Conservation (phyloP, 2,113 vertebrate species). For the Mandrillus leucophaeus region DNA sequence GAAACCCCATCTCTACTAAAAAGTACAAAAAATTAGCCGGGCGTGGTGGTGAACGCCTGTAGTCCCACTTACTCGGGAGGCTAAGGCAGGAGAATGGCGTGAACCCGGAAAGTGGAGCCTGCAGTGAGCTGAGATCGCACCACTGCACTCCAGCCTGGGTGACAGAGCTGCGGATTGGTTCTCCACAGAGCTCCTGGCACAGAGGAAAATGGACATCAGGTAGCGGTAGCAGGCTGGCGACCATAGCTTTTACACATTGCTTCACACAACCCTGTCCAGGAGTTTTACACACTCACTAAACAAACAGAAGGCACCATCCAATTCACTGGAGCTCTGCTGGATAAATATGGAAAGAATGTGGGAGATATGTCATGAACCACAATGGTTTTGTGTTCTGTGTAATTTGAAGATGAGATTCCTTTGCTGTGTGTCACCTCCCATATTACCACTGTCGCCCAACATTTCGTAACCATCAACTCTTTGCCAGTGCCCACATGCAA, state of each 20-base stretch:
- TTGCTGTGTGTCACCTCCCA: conserved; percentile 84
- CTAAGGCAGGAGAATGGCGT: too few species aligned
- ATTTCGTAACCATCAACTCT: conserved; percentile 79
- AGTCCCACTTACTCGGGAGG: too few species aligned
- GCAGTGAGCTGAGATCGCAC: too few species aligned
- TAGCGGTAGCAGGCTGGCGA: background rate
- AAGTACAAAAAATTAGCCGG: too few species aligned
- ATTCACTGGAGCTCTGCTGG: conserved; percentile 79
- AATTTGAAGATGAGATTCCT: conserved; percentile 84
- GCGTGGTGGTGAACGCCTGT: too few species aligned
- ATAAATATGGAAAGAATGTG: conserved; percentile 85
- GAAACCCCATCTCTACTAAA: too few species aligned
- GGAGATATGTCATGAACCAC: conserved; percentile 80
- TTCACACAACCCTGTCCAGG: conserved; percentile 56
- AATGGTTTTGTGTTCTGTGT: conserved; percentile 77
- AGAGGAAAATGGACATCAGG: conserved; percentile 26
- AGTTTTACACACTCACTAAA: conserved; percentile 78
- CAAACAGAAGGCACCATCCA: conserved; percentile 72
- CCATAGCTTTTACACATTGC: conserved; percentile 6
- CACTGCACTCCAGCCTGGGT: too few species aligned
- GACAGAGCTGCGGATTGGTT: background rate
- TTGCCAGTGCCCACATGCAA: conserved; percentile 75
- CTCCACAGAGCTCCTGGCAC: conserved; percentile 21
- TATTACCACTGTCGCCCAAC: conserved; percentile 69
- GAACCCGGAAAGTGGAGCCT: too few species aligned